phyloP scores from a whole-genome alignment of 2,113 vertebrate species.

The Progne subis region DNA sequence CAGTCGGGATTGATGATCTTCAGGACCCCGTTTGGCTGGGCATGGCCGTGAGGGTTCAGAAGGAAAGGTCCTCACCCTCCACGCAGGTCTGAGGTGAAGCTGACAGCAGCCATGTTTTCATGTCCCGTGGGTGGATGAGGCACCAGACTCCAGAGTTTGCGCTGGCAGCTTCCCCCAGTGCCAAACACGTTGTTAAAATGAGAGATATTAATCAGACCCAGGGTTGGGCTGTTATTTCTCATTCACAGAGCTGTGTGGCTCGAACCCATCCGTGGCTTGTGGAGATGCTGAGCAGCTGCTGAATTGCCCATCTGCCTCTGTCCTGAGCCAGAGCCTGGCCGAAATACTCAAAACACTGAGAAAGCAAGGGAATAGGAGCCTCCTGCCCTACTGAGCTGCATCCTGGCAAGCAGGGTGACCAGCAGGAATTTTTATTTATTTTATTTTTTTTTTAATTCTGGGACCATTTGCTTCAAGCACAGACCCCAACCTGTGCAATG shows the following conservation, averaged over 20 bases:
- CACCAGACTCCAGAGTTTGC: neutral
- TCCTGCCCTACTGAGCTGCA: neutral
- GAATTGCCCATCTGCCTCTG: neutral
- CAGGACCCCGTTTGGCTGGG: neutral
- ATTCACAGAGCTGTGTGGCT: neutral
- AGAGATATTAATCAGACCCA: neutral
- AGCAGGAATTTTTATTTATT: neutral
- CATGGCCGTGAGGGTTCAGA: accelerated
- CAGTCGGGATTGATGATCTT: neutral
- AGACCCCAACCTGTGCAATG: accelerated
- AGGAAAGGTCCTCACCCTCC: neutral
- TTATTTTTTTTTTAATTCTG: neutral
- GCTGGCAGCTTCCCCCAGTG: neutral
- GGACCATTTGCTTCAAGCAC: neutral
- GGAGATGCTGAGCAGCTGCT: neutral
- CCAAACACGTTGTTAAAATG: neutral
- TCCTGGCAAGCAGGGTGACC: neutral
- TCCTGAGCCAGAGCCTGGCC: neutral
- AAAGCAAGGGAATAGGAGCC: neutral
- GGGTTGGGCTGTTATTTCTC: neutral
- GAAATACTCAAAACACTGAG: neutral
- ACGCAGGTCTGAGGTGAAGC: neutral
- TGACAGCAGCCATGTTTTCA: neutral
- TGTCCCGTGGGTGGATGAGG: neutral
- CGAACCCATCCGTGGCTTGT: accelerated